Base-by-base conservation (phyloP, 2,113 vertebrate genomes). In the Gymnobelideus leadbeateri region DNA sequence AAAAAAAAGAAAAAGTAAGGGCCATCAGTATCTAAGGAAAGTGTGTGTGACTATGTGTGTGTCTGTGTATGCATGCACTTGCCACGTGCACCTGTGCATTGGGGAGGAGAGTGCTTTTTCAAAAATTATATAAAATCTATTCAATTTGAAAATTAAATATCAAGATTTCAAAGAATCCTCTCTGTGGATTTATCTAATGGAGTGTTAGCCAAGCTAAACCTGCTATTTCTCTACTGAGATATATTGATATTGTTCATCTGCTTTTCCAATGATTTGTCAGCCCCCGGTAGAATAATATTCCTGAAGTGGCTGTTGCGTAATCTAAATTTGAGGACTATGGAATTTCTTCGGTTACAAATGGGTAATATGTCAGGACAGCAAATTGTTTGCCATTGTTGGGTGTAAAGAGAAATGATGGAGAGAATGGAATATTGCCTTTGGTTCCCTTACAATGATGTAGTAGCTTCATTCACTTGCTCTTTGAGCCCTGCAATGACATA, bases 121-220 rank as follows among this genome's bases (percentile, higher is more conserved):
- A 51, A 52, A 91, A 94, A 91, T 55, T 89, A 9, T 49, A 51
- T 54, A 23, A 57, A 90, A 26, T 26, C 50, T 55, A 46, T 16
- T 84, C 93, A 97, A 89, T 91, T 68, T 91, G 46, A 95, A 94
- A 93, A n/a, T 50, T 37, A 53, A 95, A 77, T 49, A 25, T 51
- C 89, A 90, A 96, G 84, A 89, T 92, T 77, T 89, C 25, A 47
- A 95, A 91, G 50, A 92, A 77, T 50, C 11, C 4, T 92, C 25
- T 9, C 24, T 6, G 25, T 11, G 4, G 61, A 23, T 24, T 2
- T 61, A 43, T n/a, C 28, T 93, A 47, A 37, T 0, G 25, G 8
- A 91, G 50, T 26, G 16, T 52, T 57, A 51, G 50, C 43, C 25
- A 61, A 46, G 52, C 2, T 51, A 54, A 51, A 49, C 55, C 23